Evolutionary conservation across 2,888 invertebrate species (phyloP).

Genomic region (Orthonevra nobilis): DNA sequence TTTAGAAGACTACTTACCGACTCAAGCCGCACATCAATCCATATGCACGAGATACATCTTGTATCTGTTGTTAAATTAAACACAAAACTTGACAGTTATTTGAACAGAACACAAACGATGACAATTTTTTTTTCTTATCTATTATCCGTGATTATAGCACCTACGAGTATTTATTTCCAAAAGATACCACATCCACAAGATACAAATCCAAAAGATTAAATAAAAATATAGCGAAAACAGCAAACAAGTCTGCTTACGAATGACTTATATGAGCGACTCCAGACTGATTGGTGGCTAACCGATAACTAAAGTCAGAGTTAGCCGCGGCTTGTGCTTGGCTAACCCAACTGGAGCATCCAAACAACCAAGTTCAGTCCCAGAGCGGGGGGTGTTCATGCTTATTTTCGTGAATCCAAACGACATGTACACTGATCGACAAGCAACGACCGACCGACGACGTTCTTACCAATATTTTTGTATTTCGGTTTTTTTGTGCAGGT

Average conservation of each 20-base stretch:
- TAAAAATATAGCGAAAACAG: background rate
- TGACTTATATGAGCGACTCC: conserved; percentile 39
- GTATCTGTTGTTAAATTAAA: conserved; percentile 3
- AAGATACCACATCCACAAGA: background rate
- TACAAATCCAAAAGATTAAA: background rate
- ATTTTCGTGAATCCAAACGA: conserved; percentile 19
- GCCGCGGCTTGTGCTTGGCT: conserved; percentile 21
- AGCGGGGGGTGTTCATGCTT: background rate
- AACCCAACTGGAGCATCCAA: conserved; percentile 32
- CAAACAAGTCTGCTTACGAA: conserved; percentile 9
- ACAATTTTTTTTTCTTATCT: conserved; percentile 23
- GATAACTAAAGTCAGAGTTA: conserved; percentile 43
- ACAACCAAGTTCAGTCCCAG: background rate
- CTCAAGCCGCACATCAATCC: conserved; percentile 9
- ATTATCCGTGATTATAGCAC: conserved; percentile 3
- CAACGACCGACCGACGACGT: no score
- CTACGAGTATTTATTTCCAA: background rate
- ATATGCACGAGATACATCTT: conserved; percentile 9
- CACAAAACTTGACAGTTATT: no score
- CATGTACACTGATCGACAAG: conserved; percentile 53
- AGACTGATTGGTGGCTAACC: conserved; percentile 59
- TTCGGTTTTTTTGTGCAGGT: no score
- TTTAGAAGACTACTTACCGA: conserved; percentile 26
- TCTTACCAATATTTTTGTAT: conserved; percentile 31
- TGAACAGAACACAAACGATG: no score